These are phyloP conservation scores for Neocloeon triangulifer DNA, from an alignment of 1,140 invertebrate genomes.

Conservation along the genomic window DNA sequence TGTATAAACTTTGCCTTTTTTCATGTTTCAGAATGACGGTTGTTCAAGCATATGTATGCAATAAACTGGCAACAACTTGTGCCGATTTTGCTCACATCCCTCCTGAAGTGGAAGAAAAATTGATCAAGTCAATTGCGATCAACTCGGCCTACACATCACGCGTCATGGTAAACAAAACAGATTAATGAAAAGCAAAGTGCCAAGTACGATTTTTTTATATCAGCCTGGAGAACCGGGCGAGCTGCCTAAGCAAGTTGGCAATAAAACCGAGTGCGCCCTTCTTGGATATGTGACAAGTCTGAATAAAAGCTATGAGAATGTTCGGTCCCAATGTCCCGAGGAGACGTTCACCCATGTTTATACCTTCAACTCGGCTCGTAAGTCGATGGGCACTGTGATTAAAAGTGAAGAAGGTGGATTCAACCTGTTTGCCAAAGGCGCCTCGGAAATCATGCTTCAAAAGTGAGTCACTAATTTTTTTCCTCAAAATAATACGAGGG, in stretches of 20 bases:
- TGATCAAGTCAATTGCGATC: constrained; percentile 74
- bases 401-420: constrained; percentile 20
- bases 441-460: constrained; percentile 41
- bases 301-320: constrained; percentile 29
- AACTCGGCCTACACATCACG: constrained; percentile 96
- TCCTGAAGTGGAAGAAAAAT: constrained; percentile 51
- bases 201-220: constrained; percentile 21
- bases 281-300: constrained; percentile 36
- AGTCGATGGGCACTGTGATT: constrained; percentile 49
- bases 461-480: constrained; percentile 26
- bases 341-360: constrained; percentile 35
- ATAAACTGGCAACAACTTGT: constrained; percentile 59
- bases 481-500: too few species aligned
- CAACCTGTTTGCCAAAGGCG: constrained; percentile 40
- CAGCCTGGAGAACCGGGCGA: constrained; percentile 20
- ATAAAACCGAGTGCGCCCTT: constrained; percentile 45
- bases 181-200: constrained; percentile 6
- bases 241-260: constrained; percentile 33
- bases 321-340: constrained; percentile 29
- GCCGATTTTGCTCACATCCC: constrained; percentile 71
- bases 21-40: constrained; percentile 70
- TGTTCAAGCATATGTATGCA: constrained; percentile 79
- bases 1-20: neutral
- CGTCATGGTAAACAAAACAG: constrained; percentile 46
- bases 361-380: constrained; percentile 45